Conservation (phyloP, 2,797 vertebrate genomes). For the Phrynocephalus vlangalii region DNA sequence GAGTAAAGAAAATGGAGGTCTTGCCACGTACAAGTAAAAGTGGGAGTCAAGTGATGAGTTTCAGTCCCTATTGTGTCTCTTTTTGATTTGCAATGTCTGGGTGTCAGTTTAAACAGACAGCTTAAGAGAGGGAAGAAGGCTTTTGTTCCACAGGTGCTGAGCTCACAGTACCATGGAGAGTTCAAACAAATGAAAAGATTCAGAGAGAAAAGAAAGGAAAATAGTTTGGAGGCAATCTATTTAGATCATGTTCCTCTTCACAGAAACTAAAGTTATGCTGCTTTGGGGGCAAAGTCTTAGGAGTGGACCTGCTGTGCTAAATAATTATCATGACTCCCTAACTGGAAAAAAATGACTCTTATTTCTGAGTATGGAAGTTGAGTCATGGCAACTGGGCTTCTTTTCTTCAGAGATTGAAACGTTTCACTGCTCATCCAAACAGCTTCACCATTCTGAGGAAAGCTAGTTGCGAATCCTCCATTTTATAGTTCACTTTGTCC, state of each 20-base stretch:
- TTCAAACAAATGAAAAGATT: constrained; percentile 50
- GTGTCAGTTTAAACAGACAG: constrained; percentile 47
- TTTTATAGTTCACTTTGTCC: no score
- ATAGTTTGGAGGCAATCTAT: constrained; percentile 13
- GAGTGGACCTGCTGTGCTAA: neutral
- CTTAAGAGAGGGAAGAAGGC: constrained; percentile 36
- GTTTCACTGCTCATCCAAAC: no score
- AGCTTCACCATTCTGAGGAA: no score
- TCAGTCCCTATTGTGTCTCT: constrained; percentile 54
- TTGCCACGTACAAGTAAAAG: constrained; percentile 56
- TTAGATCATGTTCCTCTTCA: constrained; percentile 19
- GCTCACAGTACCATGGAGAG: constrained; percentile 40
- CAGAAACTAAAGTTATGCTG: constrained; percentile 18
- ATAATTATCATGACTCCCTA: neutral
- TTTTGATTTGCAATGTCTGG: constrained; percentile 38
- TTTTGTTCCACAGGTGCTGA: constrained; percentile 51
- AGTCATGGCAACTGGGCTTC: no score
- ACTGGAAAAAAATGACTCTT: no score
- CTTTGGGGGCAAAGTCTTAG: neutral
- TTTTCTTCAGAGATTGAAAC: no score
- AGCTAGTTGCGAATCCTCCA: no score
- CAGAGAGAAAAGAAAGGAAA: constrained; percentile 6
- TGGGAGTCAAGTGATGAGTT: constrained; percentile 61
- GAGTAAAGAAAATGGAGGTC: constrained; percentile 46
- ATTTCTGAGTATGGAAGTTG: no score